Conservation (phyloP, 2,113 vertebrate genomes). For the Pteronura brasiliensis region DNA sequence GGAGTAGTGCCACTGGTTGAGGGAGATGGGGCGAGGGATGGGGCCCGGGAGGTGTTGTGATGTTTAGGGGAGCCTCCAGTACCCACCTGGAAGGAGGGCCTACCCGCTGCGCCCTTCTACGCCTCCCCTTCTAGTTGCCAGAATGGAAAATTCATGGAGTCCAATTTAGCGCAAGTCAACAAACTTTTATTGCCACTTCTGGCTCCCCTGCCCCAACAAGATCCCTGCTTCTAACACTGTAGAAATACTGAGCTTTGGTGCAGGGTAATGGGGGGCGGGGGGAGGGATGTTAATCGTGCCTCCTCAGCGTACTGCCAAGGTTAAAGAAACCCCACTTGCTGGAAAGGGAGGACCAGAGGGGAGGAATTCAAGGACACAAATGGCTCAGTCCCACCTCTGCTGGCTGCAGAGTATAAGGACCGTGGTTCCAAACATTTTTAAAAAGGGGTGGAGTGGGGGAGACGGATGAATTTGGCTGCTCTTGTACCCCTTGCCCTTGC, state of each 20-base stretch:
- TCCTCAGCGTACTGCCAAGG: constrained; percentile 32
- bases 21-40: neutral
- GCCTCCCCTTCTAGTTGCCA: constrained; percentile 1
- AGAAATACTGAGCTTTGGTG: constrained; percentile 31
- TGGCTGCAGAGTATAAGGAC: neutral
- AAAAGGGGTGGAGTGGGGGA: neutral
- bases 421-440: constrained; percentile 32
- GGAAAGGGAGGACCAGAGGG: neutral
- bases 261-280: neutral
- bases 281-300: neutral
- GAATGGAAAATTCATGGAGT: constrained; percentile 64
- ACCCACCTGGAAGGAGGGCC: neutral
- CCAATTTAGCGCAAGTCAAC: constrained; percentile 62
- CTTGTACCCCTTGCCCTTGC: constrained; percentile 7
- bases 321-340: constrained; percentile 40
- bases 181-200: constrained; percentile 72
- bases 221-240: constrained; percentile 42
- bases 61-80: neutral
- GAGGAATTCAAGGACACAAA: constrained; percentile 37
- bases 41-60: neutral
- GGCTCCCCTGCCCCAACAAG: constrained; percentile 34
- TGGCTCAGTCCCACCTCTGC: constrained; percentile 44
- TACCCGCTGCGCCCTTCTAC: neutral
- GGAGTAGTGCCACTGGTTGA: neutral
- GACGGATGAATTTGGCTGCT: constrained; percentile 57